phyloP scores from a whole-genome alignment of 23 tunicate genomes.

The Halocynthia aurantium region DNA sequence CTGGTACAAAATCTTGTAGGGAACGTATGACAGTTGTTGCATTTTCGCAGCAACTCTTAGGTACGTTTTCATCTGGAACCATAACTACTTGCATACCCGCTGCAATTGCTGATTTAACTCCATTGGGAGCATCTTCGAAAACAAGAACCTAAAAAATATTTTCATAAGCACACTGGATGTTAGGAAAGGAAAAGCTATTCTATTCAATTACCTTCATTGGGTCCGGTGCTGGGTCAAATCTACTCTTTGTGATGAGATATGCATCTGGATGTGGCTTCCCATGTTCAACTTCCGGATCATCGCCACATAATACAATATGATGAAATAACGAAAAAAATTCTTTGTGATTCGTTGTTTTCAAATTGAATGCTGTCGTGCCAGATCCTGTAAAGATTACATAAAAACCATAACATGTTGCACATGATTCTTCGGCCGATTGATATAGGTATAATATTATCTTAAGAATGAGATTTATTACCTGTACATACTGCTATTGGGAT shows the following conservation, averaged over 20 bases:
- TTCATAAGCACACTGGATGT: neutral
- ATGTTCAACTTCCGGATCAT: constrained; percentile 88
- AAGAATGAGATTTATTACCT: neutral
- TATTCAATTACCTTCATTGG: constrained; percentile 21
- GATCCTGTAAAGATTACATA: constrained; percentile 40
- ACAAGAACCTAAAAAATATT: constrained; percentile 31
- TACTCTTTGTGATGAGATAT: constrained; percentile 44
- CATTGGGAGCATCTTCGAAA: constrained; percentile 98
- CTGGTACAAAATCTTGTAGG: constrained; percentile 71
- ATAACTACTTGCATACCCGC: constrained; percentile 98
- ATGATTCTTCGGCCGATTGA: neutral
- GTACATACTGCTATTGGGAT: constrained; percentile 75
- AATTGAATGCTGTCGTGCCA: constrained; percentile 27
- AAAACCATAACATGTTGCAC: neutral
- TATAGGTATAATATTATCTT: too few relatives aligned
- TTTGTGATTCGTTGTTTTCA: constrained; percentile 54
- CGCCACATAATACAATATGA: constrained; percentile 75
- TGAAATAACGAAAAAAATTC: constrained; percentile 43
- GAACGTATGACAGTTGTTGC: constrained; percentile 71
- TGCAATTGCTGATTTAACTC: constrained; percentile 67
- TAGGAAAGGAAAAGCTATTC: too few relatives aligned
- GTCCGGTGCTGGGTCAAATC: constrained; percentile 55
- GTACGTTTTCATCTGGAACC: constrained; percentile 80
- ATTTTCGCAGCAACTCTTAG: constrained; percentile 35
- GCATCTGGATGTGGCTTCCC: constrained; percentile 97